Evolutionary conservation across 2,797 vertebrate genomes (phyloP), one percentile per base, ranked within the genome.

Genomic region (Notolepis coatsorum): DNA sequence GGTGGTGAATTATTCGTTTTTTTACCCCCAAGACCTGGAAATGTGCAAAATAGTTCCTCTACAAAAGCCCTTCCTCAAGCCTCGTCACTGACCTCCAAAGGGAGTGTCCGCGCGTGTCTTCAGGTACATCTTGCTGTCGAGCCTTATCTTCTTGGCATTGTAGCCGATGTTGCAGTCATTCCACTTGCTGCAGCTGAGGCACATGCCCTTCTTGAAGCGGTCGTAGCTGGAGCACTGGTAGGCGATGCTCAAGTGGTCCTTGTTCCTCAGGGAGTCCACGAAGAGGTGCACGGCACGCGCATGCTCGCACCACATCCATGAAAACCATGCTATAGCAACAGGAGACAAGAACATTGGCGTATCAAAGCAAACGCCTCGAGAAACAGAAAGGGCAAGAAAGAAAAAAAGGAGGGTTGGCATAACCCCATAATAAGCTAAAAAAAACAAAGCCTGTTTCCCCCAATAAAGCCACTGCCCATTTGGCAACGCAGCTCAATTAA

Each of bases 201-300:
- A 99, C 85, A 98, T 95, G 0, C 98, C 98, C 69, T 96, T 98
- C 81, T 95, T 96, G 86, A 99, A 99, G 58, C 97, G 96, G 1
- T 88, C 92, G 0, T 96, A 91, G 2, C 93, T 94, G 0, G 94
- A 93, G 73, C 98, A 99, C 68, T 97, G 96, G 76, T 93, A 99
- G 0, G 97, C 97, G 0, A 95, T 96, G 88, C 96, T 98, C 17
- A 94, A 88, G 60, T 98, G 95, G 20, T 98, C 94, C 64, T 94
- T 92, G 81, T 94, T 96, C 88, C 98, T 93, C 13, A 99, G 84
- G 2, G 97, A 99, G 84, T 98, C 97, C 8, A 99, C 95, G 0
- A 99, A 99, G 63, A 99, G 90, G 82, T 97, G 92, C 33, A 99
- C 94, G 0, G 98, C 95, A 0, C 96, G 90, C 84, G 99, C 97